Conservation (phyloP, 2,113 vertebrate genomes). For the Hemichromis elongatus region DNA sequence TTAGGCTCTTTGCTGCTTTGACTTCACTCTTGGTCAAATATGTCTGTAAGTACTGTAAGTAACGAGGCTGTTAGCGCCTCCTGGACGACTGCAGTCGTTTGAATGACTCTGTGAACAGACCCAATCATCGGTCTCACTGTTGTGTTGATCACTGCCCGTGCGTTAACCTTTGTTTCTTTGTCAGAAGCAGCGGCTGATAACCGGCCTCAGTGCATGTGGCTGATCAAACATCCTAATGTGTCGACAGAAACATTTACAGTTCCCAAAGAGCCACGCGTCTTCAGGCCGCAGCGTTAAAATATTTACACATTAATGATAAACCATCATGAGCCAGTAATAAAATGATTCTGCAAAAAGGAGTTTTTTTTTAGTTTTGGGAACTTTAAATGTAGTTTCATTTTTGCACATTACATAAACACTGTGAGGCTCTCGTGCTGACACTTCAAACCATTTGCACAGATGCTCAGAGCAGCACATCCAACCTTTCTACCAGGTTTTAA, state of each 20-base stretch:
- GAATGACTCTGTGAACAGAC: neutral
- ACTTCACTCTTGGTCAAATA: neutral
- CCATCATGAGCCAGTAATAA: fast-evolving
- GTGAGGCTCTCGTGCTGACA: neutral
- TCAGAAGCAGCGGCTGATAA: neutral
- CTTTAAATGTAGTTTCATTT: neutral
- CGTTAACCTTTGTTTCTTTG: neutral
- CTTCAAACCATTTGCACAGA: no score
- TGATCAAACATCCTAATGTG: neutral
- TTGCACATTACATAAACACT: neutral
- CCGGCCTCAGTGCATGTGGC: fast-evolving
- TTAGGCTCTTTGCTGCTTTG: fast-evolving
- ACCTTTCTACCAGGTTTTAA: fast-evolving
- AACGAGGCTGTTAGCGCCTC: fast-evolving
- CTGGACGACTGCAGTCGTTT: neutral
- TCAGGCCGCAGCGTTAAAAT: neutral
- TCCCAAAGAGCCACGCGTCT: fast-evolving
- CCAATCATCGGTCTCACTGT: neutral
- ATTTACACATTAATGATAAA: neutral
- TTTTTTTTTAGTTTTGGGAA: neutral
- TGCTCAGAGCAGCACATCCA: fast-evolving
- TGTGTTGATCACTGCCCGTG: neutral
- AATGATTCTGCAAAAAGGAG: neutral
- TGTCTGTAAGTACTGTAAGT: neutral
- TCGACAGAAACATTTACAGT: neutral